Evolutionary conservation across 2,113 vertebrate species (phyloP).

Genomic region (Gyps fulvus): DNA sequence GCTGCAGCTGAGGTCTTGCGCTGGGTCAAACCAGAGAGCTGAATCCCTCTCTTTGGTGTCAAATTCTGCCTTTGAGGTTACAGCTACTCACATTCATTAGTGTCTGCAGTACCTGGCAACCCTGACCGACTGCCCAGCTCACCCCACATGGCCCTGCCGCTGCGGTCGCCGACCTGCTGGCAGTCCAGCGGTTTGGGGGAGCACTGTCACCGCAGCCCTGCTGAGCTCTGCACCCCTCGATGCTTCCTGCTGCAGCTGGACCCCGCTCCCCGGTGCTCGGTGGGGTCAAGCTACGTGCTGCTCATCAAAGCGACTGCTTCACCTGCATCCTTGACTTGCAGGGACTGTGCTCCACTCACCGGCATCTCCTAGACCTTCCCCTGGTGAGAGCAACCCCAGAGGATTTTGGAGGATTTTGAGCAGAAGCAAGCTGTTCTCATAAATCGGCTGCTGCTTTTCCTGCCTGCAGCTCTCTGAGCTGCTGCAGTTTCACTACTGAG

Average conservation of each 20-base stretch:
- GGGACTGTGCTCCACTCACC: accelerated
- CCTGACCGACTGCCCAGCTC: neutral
- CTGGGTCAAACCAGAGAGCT: neutral
- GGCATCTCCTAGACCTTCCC: neutral
- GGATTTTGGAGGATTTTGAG: neutral
- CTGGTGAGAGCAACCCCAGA: neutral
- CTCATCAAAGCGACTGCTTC: neutral
- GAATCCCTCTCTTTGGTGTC: neutral
- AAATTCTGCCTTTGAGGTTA: neutral
- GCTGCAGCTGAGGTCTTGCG: neutral
- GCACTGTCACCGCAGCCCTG: neutral
- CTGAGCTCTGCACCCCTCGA: neutral
- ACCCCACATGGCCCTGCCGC: neutral
- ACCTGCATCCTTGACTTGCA: neutral
- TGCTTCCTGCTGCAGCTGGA: neutral
- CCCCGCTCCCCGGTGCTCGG: accelerated
- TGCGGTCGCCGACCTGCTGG: accelerated
- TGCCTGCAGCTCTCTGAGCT: neutral
- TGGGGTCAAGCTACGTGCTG: accelerated
- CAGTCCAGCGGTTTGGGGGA: neutral
- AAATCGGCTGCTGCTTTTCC: neutral
- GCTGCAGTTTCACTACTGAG: neutral
- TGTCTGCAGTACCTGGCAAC: neutral
- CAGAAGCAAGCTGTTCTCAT: neutral
- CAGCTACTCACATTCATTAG: neutral